Evolutionary conservation across 2,797 vertebrate genomes (phyloP), one percentile per base, ranked within the genome.

Genomic region (Sparidentex hasta): DNA sequence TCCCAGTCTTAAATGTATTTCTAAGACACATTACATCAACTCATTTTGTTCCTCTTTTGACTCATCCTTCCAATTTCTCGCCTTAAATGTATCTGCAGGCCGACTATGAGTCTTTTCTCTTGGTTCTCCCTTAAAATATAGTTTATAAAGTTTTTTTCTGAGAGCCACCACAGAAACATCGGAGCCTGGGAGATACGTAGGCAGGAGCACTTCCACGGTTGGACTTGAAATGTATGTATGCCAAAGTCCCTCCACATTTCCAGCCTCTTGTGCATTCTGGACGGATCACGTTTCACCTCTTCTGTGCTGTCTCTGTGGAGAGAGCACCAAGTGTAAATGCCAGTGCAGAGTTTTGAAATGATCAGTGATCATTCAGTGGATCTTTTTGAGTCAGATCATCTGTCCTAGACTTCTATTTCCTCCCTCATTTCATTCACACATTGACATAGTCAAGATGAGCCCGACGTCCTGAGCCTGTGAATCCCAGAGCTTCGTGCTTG

Each of bases 401-500:
- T 61, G 54, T 65, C 71, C 11, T 33, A 13, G 41, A 59, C 57
- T 21, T 55, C 6, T 5, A n/a, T 56, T 21, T 41, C 57, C 46
- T 41, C 43, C 71, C 54, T 47, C 56, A 56, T 65, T 84, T 79
- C 12, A 50, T 76, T 80, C 76, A 64, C 61, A 81, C 68, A 38
- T 27, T 17, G 57, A 83, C 78, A 82, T 71, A 72, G 76, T 82
- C 41, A 59, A 70, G 69, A 87, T 80, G 82, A 89, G 16, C 77
- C 52, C 50, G 72, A 75, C n/a, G 29, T 47, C 38, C 38, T 38
- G 38, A 38, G 73, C 61, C 21, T 29, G 63, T 14, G 25, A 75
- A 71, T 75, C 74, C 65, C 62, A 66, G 72, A 71, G 57, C 81
- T 74, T 75, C 80, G 84, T 83, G 80, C 75, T 90, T 91, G 87